Evolutionary conservation across 2,113 vertebrate genomes (phyloP), one percentile per base, ranked within the genome.

Genomic region (Dromaius novaehollandiae): DNA sequence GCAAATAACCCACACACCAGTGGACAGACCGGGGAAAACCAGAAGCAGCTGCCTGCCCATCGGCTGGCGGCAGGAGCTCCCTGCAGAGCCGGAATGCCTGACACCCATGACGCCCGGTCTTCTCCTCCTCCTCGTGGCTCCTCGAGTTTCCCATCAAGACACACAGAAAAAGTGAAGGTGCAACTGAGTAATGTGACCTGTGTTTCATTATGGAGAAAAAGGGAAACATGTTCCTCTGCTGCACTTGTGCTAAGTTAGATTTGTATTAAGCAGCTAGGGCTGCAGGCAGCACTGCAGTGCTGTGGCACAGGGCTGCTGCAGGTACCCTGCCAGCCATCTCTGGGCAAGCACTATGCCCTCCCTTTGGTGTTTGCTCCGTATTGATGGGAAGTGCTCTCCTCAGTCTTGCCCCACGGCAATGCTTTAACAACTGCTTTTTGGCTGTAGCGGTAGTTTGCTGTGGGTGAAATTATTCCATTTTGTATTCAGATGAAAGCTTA

Each of bases 171-270:
- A 56, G 16, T 28, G 24, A 61, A 61, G 8, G 24, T 46, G 32
- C 21, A n/a, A 0, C 53, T 24, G 22, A 44, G 40, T 9, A 63
- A 51, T 0, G 0, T 22, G 14, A 7, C 15, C 0, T 0, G 9
- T 71, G 22, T 66, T 61, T 75, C 7, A 30, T 22, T 0, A 2
- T 11, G 13, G 61, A 79, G 50, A 36, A 48, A 82, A 82, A 68
- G 46, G 70, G 50, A 88, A 60, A 19, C 0, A 2, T 13, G 4
- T 13, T 42, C 7, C 13, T n/a, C 16, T 55, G 6, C 6, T 82
- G n/a, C 42, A 11, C 0, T 53, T 14, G 20, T 13, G 0, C 86
- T 68, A 66, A 79, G 63, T 26, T 82, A 73, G 24, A n/a, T 73
- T 91, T 83, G 8, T 69, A 1, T 73, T 51, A 51, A 77, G 64